Percentiles rank a stretch among this genome's conserved stretches.
Evolutionary conservation across 2,113 vertebrate species (phyloP).

Genomic region (Pteruthius melanotis): DNA sequence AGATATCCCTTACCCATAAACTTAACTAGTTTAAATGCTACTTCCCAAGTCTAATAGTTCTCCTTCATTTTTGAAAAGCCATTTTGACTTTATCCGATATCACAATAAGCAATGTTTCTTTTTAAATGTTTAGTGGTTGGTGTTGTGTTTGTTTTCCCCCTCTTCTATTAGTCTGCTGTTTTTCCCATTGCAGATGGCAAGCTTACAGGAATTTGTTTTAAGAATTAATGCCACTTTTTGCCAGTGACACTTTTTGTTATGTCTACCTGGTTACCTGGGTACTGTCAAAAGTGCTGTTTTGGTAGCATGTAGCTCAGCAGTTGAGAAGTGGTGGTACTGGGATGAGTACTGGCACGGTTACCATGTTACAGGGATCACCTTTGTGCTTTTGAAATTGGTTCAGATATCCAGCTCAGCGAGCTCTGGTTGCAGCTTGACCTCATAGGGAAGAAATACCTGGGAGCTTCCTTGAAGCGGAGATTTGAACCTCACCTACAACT

Average conservation of each 20-base stretch:
- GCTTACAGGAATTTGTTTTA: background rate
- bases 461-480: background rate
- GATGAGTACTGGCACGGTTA: background rate
- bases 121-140: background rate
- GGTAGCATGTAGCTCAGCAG: background rate
- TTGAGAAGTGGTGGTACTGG: rapidly evolving
- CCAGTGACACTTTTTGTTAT: background rate
- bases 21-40: background rate
- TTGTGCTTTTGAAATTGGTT: background rate
- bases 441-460: background rate
- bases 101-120: background rate
- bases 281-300: background rate
- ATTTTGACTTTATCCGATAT: background rate
- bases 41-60: background rate
- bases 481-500: background rate
- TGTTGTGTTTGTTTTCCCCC: background rate
- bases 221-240: background rate
- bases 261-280: background rate
- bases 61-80: background rate
- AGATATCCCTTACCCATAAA: background rate
- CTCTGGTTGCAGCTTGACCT: background rate
- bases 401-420: background rate
- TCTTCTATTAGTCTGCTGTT: background rate
- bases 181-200: background rate
- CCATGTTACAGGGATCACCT: background rate